These are phyloP conservation scores for Aplysina aerophoba DNA, from an alignment of 37 sponge, comb jelly and placozoan species.

Conservation along the genomic window DNA sequence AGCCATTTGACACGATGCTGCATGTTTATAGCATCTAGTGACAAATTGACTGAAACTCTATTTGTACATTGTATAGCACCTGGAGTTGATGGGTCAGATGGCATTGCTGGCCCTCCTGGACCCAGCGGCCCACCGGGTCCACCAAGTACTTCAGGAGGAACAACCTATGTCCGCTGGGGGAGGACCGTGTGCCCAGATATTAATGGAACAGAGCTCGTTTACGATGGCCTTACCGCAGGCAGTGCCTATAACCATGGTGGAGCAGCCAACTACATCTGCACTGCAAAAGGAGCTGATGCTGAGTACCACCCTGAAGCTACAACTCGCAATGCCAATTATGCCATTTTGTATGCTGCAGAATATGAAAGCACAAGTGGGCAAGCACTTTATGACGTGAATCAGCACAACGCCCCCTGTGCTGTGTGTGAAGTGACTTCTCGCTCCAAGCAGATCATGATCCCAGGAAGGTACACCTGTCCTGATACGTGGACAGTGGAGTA, in stretches of 20 bases:
- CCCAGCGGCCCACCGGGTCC: too few relatives aligned
- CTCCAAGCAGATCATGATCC: constrained; percentile 37
- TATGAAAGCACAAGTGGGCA: constrained; percentile 9
- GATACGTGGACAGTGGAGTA: constrained; percentile 47
- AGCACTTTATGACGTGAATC: background rate
- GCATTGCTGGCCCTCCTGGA: background rate
- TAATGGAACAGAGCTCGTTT: constrained; percentile 41
- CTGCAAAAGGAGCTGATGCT: constrained; percentile 11
- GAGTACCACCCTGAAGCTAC: background rate
- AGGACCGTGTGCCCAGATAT: constrained; percentile 24
- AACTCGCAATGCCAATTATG: background rate
- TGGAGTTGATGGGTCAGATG: background rate
- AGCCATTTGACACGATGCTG: too few relatives aligned
- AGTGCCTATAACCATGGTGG: constrained; percentile 27
- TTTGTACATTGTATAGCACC: too few relatives aligned
- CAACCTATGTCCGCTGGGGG: constrained; percentile 15
- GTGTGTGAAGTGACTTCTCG: constrained; percentile 36
- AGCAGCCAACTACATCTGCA: constrained; percentile 49
- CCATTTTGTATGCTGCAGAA: constrained; percentile 33
- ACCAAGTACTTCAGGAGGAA: too few relatives aligned
- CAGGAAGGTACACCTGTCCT: constrained; percentile 42
- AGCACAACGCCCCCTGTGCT: constrained; percentile 55
- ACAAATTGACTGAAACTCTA: too few relatives aligned
- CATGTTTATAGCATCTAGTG: too few relatives aligned
- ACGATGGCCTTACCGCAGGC: background rate